Evolutionary conservation across 2,797 vertebrate species (phyloP).

Genomic region (Muscicapa comitata): DNA sequence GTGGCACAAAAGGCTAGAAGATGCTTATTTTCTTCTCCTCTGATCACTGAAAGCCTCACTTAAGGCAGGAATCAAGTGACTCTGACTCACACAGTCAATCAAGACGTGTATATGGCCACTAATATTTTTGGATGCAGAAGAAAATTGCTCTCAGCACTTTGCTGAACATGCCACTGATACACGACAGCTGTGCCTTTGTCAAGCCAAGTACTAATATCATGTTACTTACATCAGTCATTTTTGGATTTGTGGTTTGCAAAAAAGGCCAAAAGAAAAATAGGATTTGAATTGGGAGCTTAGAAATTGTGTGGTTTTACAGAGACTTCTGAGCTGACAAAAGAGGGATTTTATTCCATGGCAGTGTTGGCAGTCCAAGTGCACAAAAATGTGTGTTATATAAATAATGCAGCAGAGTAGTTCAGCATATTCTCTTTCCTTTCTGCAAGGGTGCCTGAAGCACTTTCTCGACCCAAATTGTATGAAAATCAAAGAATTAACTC

Average conservation of each 20-base stretch:
- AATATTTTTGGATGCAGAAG: conserved; percentile 40
- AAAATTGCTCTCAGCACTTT: conserved; percentile 27
- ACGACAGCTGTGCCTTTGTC: conserved; percentile 57
- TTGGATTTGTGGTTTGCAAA: background rate
- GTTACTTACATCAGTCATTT: background rate
- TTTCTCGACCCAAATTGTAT: conserved; percentile 52
- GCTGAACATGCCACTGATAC: background rate
- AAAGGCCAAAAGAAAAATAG: background rate
- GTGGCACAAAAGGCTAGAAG: background rate
- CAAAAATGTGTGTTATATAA: conserved; percentile 44
- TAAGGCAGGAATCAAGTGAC: background rate
- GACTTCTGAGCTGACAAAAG: background rate
- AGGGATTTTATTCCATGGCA: background rate
- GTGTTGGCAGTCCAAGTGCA: background rate
- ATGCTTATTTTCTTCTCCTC: background rate
- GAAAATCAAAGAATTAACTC: conserved; percentile 19
- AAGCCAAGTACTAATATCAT: background rate
- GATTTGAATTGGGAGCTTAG: background rate
- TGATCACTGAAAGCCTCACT: background rate
- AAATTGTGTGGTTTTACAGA: background rate
- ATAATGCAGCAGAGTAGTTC: conserved; percentile 9
- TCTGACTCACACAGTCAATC: conserved; percentile 34
- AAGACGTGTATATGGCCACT: background rate
- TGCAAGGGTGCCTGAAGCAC: conserved; percentile 37
- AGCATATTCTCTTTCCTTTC: background rate